Percentiles rank a stretch among this genome's conserved stretches.
Conservation (phyloP, 2,113 vertebrate genomes). For the Nyctibius bracteatus region DNA sequence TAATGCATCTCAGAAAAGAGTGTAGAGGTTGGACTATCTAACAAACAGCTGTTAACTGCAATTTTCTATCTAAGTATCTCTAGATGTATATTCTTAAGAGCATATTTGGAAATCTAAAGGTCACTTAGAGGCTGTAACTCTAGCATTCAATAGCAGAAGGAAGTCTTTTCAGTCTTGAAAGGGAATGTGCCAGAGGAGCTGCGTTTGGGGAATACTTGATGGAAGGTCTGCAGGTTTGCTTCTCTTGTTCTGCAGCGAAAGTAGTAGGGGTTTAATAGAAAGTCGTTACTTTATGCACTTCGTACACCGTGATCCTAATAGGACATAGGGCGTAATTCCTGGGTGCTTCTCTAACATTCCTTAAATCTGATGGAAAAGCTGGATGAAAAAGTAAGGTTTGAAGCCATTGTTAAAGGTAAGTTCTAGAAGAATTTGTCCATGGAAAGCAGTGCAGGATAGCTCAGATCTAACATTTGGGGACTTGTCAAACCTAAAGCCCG, state of each 20-base stretch:
- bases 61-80: not conserved
- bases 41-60: not conserved
- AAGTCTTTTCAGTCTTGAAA: not conserved
- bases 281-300: not conserved
- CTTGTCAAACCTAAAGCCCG: not conserved
- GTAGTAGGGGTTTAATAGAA: not conserved
- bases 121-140: not conserved
- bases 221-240: not conserved
- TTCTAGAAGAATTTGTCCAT: not conserved
- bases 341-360: not conserved
- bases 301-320: not conserved
- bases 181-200: not conserved
- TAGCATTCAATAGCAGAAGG: not conserved
- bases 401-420: not conserved
- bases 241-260: not conserved
- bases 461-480: not conserved
- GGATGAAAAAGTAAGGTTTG: not conserved
- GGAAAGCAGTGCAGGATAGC: not conserved
- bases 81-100: not conserved
- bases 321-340: not conserved
- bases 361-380: not conserved
- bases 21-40: not conserved
- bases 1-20: not conserved
- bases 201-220: not conserved
- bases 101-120: not conserved